Evolutionary conservation across 2,888 invertebrate species (phyloP).

Genomic region (Melikaiella ostensackeni): DNA sequence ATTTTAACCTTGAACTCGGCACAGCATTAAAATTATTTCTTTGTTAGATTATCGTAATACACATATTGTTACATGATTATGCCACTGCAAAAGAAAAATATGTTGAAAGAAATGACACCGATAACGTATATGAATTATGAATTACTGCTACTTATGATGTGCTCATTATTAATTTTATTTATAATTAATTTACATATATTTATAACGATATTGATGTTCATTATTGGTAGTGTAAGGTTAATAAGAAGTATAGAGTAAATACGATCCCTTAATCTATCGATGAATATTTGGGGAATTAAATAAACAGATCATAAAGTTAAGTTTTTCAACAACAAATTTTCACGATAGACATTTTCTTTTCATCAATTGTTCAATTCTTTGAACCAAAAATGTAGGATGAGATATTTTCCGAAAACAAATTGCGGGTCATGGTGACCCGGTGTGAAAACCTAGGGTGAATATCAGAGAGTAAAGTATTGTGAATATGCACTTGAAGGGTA

Average conservation of each 20-base stretch:
- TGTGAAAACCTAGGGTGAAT: not conserved
- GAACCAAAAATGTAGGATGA: too few relatives aligned
- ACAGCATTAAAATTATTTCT: constrained; percentile 40
- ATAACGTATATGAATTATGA: not conserved
- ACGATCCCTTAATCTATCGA: not conserved
- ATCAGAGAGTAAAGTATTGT: not conserved
- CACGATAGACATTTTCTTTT: too few relatives aligned
- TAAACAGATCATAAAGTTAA: not conserved
- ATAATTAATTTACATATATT: not conserved
- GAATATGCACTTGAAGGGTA: not conserved
- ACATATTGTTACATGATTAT: not conserved
- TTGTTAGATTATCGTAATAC: not conserved
- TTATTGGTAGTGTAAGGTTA: not conserved
- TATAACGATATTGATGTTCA: not conserved
- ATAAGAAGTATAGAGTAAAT: not conserved
- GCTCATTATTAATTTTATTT: not conserved
- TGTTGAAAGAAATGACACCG: not conserved
- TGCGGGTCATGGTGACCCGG: too few relatives aligned
- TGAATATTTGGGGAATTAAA: not conserved
- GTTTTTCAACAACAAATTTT: too few relatives aligned
- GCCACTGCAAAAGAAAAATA: not conserved
- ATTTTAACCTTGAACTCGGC: constrained; percentile 48
- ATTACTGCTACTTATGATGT: not conserved
- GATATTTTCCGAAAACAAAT: too few relatives aligned
- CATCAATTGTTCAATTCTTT: too few relatives aligned